Percentiles rank a stretch among this genome's conserved stretches.
phyloP scores from a whole-genome alignment of 2,888 invertebrate genomes.

The Brenthis hecate region DNA sequence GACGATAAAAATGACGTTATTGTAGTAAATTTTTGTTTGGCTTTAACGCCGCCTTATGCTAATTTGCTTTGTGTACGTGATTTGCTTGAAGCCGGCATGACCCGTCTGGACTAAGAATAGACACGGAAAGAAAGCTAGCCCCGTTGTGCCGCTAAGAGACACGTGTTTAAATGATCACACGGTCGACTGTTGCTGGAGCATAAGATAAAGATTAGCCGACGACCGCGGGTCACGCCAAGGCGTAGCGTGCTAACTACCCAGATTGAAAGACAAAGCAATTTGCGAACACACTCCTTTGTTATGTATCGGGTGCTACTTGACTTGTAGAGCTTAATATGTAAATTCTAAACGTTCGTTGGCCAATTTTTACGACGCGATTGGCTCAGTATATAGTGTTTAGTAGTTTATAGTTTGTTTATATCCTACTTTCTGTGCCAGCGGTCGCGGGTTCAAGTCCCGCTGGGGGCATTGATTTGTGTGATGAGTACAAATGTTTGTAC shows the following conservation, averaged over 20 bases:
- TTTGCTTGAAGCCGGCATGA: constrained; percentile 72
- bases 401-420: too few relatives aligned
- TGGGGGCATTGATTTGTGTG: too few relatives aligned
- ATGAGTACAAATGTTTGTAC: too few relatives aligned
- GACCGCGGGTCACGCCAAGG: constrained; percentile 32
- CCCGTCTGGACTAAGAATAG: constrained; percentile 73
- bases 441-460: too few relatives aligned
- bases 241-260: constrained; percentile 29
- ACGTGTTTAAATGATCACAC: constrained; percentile 57
- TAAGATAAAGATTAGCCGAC: constrained; percentile 31
- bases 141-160: constrained; percentile 59
- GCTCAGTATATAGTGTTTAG: too few relatives aligned
- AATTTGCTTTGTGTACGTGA: constrained; percentile 70
- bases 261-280: constrained; percentile 19
- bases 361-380: too few relatives aligned
- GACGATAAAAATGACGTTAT: constrained; percentile 19
- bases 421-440: too few relatives aligned
- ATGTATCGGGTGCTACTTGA: not conserved
- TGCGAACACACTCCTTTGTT: constrained; percentile 19
- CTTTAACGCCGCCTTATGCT: constrained; percentile 56
- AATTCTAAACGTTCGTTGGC: too few relatives aligned
- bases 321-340: too few relatives aligned
- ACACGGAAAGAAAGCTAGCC: constrained; percentile 78
- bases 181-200: constrained; percentile 33
- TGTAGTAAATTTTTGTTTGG: constrained; percentile 46